Percentiles rank a stretch among this genome's conserved stretches.
Evolutionary conservation across 1,140 invertebrate genomes (phyloP).

Genomic region (Copidosoma floridanum): DNA sequence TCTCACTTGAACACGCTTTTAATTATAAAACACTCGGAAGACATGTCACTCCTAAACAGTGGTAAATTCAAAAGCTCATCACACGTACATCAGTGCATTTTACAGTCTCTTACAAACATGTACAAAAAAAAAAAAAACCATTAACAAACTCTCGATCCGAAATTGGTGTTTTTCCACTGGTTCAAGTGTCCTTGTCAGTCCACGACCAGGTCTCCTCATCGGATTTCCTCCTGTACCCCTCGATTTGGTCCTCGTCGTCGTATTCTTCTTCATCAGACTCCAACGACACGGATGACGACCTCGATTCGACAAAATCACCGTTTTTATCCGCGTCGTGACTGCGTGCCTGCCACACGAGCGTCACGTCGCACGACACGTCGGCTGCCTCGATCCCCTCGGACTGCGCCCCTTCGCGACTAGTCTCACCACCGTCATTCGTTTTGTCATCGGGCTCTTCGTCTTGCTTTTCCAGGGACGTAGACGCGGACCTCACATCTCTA

Average conservation of each 20-base stretch:
- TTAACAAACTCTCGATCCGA: constrained; percentile 5
- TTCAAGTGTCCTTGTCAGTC: constrained; percentile 42
- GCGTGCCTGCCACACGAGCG: constrained; percentile 27
- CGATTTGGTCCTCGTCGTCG: constrained; percentile 37
- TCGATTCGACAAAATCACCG: constrained; percentile 23
- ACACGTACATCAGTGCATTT: background rate
- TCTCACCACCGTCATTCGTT: constrained; percentile 15
- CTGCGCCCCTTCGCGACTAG: constrained; percentile 19
- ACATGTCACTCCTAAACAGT: too few species aligned
- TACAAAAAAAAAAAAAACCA: background rate
- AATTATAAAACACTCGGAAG: too few species aligned
- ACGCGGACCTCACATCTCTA: constrained; percentile 40
- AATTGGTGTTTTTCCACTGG: background rate
- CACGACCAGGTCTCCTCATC: constrained; percentile 41
- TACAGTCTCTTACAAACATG: background rate
- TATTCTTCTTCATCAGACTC: constrained; percentile 35
- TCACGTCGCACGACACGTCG: constrained; percentile 27
- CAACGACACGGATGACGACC: constrained; percentile 25
- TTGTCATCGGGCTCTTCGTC: constrained; percentile 25
- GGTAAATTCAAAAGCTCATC: background rate
- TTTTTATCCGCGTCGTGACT: constrained; percentile 29
- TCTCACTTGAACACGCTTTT: too few species aligned
- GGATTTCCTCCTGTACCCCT: constrained; percentile 31
- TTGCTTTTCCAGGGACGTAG: constrained; percentile 9
- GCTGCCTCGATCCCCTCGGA: background rate